Base-by-base conservation (phyloP, 2,113 vertebrate genomes). In the Pomatorhinus ruficollis region DNA sequence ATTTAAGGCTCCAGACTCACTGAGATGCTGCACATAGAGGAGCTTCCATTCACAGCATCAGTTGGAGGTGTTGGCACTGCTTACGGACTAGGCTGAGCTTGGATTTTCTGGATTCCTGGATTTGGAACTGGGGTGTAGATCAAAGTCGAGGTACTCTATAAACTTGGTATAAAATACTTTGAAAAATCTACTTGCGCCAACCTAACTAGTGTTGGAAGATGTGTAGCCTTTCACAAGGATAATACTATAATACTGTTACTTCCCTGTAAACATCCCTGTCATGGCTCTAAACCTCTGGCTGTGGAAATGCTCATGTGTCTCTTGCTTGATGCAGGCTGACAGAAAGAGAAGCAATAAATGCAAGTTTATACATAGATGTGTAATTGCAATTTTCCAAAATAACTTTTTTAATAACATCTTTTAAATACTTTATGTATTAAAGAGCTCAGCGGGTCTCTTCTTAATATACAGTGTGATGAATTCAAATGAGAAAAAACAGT, bases 391-490 rank as follows among this genome's bases (percentile, higher is more conserved):
- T 93, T 77, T 95, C 85, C 33, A 71, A 52, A 88, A 79, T 70
- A 93, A 85, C 31, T 87, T 89, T 93, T 95, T 83, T 15, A 95
- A 91, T 93, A 89, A 81, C 60, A 15, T 93, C 61, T 95, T 96
- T 83, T 78, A 54, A 93, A 91, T 79, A 47, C 81, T 91, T 91
- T 77, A 74, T 81, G 81, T 94, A 71, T 69, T 52, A 70, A 89
- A 87, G 66, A 61, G 63, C 72, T 93, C 89, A 92, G 82, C 0
- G 0, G 37, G 50, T 84, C 59, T 84, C 49, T 87, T 90, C 50
- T 25, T 96, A 96, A 95, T 79, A 79, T n/a, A 57, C 40, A 54
- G 52, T 61, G 76, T 91, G 87, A 95, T 96, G 95, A 96, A 96
- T 94, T 84, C 53, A 85, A 95, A 92, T 91, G 84, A 93, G 87